Percentiles rank a stretch among this genome's conserved stretches.
These are phyloP conservation scores for Drosophila quinaria DNA, from an alignment of 2,888 invertebrate species.

Conservation along the genomic window DNA sequence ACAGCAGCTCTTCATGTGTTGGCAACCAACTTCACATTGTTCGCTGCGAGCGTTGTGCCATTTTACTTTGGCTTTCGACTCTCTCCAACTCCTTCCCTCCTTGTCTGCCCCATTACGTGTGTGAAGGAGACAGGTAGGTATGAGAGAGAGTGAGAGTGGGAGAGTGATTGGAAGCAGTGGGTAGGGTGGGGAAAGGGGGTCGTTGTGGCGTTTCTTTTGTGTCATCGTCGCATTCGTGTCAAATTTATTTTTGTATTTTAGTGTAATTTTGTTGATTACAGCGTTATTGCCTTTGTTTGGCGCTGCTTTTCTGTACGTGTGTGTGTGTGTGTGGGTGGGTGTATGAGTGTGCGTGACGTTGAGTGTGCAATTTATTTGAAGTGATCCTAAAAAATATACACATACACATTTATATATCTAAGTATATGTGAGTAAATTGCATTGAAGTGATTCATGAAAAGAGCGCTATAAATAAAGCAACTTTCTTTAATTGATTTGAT, in stretches of 20 bases:
- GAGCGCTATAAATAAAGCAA: not conserved
- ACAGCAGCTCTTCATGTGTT: conserved; percentile 48
- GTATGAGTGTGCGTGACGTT: conserved; percentile 29
- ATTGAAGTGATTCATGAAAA: conserved; percentile 7
- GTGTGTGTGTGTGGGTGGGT: conserved; percentile 15
- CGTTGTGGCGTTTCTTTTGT: conserved; percentile 53
- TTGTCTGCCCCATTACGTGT: not conserved
- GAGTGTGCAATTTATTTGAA: conserved; percentile 77
- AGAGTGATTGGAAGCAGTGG: conserved; percentile 1
- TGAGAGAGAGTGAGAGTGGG: not conserved
- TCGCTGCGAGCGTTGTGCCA: conserved; percentile 68
- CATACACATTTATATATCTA: not conserved
- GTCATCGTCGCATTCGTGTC: conserved; percentile 79
- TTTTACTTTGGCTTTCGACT: conserved; percentile 55
- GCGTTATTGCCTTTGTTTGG: conserved; percentile 61
- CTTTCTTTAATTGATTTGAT: not conserved
- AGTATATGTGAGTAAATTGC: conserved; percentile 10
- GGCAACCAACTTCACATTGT: conserved; percentile 66
- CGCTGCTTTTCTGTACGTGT: conserved; percentile 15
- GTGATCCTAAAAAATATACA: conserved; percentile 62
- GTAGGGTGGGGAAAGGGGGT: conserved; percentile 4
- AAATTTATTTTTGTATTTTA: conserved; percentile 80
- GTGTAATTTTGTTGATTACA: conserved; percentile 81
- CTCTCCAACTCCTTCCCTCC: conserved; percentile 13
- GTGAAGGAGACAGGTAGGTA: conserved; percentile 10